These are phyloP conservation scores for Augiades crinisus DNA, from an alignment of 2,888 invertebrate species.

Conservation along the genomic window DNA sequence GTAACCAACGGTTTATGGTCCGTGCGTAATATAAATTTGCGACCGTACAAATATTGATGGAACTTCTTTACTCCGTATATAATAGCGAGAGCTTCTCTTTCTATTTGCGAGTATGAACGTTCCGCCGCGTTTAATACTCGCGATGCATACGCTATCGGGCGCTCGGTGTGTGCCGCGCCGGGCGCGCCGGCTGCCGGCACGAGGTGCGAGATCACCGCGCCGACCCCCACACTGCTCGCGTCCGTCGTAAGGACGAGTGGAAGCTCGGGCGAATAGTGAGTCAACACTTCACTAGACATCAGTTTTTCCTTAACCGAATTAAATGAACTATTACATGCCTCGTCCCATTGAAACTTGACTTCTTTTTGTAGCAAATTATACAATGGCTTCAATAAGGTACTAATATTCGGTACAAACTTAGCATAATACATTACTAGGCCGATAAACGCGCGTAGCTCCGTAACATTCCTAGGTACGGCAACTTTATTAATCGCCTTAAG, in stretches of 20 bases:
- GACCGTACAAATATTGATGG: constrained; percentile 27
- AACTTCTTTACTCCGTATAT: constrained; percentile 24
- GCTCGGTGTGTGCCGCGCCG: no score
- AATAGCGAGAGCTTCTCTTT: constrained; percentile 27
- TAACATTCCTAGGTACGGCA: constrained; percentile 22
- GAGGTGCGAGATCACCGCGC: not conserved
- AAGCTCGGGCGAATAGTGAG: not conserved
- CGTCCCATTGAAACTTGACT: not conserved
- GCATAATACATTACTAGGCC: constrained; percentile 34
- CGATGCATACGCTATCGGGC: constrained; percentile 26
- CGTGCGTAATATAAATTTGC: constrained; percentile 13
- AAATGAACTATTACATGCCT: not conserved
- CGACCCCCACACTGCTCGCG: constrained; percentile 6
- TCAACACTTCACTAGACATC: constrained; percentile 3
- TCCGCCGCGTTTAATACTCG: constrained; percentile 19
- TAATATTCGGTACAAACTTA: constrained; percentile 30
- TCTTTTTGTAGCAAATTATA: constrained; percentile 25
- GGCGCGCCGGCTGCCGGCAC: not conserved
- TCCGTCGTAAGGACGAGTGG: constrained; percentile 1
- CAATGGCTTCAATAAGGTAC: constrained; percentile 23
- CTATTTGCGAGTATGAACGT: constrained; percentile 25
- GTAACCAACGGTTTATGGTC: constrained; percentile 23
- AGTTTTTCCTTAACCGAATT: not conserved
- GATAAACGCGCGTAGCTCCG: constrained; percentile 33
- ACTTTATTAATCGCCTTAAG: constrained; percentile 25